A percentile compares a stretch with the other conserved stretches of the same genome.
Conservation (phyloP, 2,797 vertebrate genomes). For the Enteromius paludinosus region DNA sequence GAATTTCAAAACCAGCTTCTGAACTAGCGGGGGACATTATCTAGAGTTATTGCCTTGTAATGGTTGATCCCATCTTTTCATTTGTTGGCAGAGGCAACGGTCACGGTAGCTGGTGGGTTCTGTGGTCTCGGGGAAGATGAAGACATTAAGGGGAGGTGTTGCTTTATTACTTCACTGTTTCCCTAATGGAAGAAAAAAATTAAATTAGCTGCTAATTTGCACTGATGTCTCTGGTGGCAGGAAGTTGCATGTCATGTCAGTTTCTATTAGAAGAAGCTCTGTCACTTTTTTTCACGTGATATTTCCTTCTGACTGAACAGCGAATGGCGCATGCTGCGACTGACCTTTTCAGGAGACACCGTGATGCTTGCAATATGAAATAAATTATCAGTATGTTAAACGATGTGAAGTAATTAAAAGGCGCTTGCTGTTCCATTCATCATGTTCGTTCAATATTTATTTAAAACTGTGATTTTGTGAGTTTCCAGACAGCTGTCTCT, state of each 20-base stretch:
- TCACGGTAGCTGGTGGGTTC: constrained; percentile 23
- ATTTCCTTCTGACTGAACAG: constrained; percentile 27
- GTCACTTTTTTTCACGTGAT: constrained; percentile 64
- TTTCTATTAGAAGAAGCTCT: constrained; percentile 75
- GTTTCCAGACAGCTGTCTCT: constrained; percentile 21
- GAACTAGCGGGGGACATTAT: constrained; percentile 8
- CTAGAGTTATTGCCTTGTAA: constrained; percentile 13
- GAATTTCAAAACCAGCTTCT: neutral
- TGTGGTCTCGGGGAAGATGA: constrained; percentile 75
- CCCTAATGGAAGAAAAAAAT: constrained; percentile 83
- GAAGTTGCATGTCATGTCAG: constrained; percentile 79
- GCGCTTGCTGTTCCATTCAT: constrained; percentile 15
- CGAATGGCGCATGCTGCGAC: constrained; percentile 57
- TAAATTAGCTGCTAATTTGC: constrained; percentile 91
- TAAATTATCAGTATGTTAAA: constrained; percentile 24
- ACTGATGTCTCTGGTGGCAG: constrained; percentile 80
- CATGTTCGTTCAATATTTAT: constrained; percentile 17
- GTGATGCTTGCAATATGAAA: constrained; percentile 27
- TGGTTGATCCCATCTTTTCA: constrained; percentile 29
- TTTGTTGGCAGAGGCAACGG: constrained; percentile 13
- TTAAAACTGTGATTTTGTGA: neutral
- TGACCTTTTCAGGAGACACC: constrained; percentile 41
- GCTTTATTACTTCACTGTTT: constrained; percentile 85
- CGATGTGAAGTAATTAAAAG: constrained; percentile 35
- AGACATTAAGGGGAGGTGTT: constrained; percentile 88